Evolutionary conservation across 92 coral and sea anemone genomes (phyloP).

Genomic region (Parazoanthus atlanticus): DNA sequence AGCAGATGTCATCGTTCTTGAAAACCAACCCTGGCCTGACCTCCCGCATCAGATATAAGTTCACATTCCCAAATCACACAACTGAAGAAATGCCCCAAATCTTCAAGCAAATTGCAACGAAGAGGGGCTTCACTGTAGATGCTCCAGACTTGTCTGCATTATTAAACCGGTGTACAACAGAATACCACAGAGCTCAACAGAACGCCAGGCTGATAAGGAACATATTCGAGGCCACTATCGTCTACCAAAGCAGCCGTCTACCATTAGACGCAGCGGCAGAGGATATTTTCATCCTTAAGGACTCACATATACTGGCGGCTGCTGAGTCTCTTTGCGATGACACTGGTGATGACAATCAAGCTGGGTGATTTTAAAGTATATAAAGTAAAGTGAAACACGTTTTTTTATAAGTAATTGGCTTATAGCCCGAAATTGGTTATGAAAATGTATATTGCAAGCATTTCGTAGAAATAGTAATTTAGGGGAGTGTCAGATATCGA

Average conservation of each 20-base stretch:
- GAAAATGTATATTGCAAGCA: no score
- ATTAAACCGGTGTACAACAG: neutral
- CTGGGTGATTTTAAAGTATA: no score
- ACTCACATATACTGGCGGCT: no score
- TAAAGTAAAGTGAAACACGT: no score
- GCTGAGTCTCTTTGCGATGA: no score
- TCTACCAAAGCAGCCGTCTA: constrained; percentile 37
- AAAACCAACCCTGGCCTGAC: constrained; percentile 51
- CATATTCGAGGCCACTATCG: constrained; percentile 42
- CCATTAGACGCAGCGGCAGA: constrained; percentile 19
- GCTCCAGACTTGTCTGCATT: constrained; percentile 1
- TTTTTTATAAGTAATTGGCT: no score
- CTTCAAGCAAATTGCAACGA: constrained; percentile 22
- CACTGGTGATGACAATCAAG: no score
- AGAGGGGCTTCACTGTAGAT: constrained; percentile 26
- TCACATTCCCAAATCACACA: constrained; percentile 41
- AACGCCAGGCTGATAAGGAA: constrained; percentile 52
- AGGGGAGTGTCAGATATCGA: no score
- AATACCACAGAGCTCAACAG: constrained; percentile 26
- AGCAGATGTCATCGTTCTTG: constrained; percentile 35
- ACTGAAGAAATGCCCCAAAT: constrained; percentile 26
- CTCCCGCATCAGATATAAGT: constrained; percentile 50
- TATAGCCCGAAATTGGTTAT: no score
- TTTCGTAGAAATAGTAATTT: no score
- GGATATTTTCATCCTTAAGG: no score